A percentile compares a stretch with the other conserved stretches of the same genome.
Conservation (phyloP, 2,888 invertebrate species). For the Eupeodes luniger region DNA sequence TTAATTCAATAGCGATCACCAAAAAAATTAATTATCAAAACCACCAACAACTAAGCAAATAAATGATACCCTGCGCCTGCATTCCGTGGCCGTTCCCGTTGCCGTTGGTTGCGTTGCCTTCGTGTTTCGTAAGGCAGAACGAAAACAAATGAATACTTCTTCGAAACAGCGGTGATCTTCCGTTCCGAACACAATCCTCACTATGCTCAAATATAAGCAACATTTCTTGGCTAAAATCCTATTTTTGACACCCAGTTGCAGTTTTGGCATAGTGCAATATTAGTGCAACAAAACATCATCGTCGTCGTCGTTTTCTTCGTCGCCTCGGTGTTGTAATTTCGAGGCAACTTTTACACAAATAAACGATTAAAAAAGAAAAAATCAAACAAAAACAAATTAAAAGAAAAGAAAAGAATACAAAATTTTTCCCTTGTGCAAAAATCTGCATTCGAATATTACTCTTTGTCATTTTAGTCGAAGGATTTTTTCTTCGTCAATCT, state of each 20-base stretch:
- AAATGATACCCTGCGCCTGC: constrained; percentile 10
- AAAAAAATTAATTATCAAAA: constrained; percentile 35
- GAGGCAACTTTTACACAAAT: constrained; percentile 66
- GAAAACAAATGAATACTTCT: constrained; percentile 62
- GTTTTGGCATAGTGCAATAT: constrained; percentile 69
- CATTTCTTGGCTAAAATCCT: constrained; percentile 68
- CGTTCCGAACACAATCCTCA: constrained; percentile 37
- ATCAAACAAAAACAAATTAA: background rate
- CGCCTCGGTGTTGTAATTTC: constrained; percentile 61
- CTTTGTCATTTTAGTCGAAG: constrained; percentile 56
- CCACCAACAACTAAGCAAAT: constrained; percentile 46
- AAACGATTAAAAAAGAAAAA: constrained; percentile 36
- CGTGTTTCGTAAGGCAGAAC: constrained; percentile 20
- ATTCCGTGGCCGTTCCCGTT: too few species aligned
- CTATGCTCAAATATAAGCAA: constrained; percentile 38
- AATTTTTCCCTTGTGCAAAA: constrained; percentile 31
- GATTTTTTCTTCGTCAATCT: constrained; percentile 69
- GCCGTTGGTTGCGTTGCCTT: background rate
- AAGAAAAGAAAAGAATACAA: constrained; percentile 4
- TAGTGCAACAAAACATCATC: constrained; percentile 50
- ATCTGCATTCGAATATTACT: constrained; percentile 49
- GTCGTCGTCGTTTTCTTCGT: constrained; percentile 1
- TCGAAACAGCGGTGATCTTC: constrained; percentile 44
- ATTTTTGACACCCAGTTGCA: constrained; percentile 73
- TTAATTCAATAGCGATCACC: constrained; percentile 27